Conservation (phyloP, 2,888 invertebrate genomes). For the Vesta saturnalis region DNA sequence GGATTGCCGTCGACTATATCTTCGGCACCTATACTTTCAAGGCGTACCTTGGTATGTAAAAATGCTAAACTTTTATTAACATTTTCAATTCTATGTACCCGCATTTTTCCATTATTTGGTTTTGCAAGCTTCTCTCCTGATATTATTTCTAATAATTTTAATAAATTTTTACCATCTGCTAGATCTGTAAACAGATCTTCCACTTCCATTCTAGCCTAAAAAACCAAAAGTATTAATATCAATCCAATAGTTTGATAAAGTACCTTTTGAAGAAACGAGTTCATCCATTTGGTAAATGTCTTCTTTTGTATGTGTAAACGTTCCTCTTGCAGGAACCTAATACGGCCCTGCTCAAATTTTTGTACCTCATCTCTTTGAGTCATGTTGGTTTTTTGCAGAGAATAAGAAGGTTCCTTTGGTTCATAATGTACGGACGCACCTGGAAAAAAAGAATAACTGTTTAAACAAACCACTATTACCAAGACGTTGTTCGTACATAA, state of each 20-base stretch:
- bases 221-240: constrained; percentile 35
- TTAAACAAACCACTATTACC: background rate
- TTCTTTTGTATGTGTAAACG: constrained; percentile 98
- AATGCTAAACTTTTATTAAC: constrained; percentile 97
- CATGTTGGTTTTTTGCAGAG: constrained; percentile 81
- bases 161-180: constrained; percentile 91
- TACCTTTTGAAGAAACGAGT: constrained; percentile 95
- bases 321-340: constrained; percentile 96
- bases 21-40: constrained; percentile 99
- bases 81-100: constrained; percentile 99
- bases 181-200: constrained; percentile 96
- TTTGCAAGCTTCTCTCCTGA: constrained; percentile 97
- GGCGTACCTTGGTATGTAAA: constrained; percentile 93
- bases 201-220: constrained; percentile 96
- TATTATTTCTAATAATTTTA: constrained; percentile 97
- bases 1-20: constrained; percentile 99
- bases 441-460: constrained; percentile 26
- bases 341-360: constrained; percentile 96
- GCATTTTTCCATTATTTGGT: constrained; percentile 95
- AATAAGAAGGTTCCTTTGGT: constrained; percentile 58
- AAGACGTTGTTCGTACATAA: background rate
- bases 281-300: constrained; percentile 99
- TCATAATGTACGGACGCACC: constrained; percentile 55
- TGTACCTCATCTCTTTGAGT: constrained; percentile 91
- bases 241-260: constrained; percentile 17